phyloP scores from a whole-genome alignment of 2,113 vertebrate species.

The Melanerpes formicivorus region DNA sequence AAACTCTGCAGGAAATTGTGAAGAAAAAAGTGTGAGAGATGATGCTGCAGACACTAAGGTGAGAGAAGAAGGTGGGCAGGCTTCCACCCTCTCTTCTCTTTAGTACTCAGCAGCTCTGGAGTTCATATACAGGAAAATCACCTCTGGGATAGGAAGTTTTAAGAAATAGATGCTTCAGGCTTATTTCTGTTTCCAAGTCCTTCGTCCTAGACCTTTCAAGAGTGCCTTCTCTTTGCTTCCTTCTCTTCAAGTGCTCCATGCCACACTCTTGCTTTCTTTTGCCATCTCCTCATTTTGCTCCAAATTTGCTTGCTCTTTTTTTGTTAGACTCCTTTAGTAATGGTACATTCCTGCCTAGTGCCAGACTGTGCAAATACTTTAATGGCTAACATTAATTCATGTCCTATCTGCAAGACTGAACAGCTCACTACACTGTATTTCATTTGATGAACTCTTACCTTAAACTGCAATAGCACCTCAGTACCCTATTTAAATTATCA shows the following conservation, averaged over 20 bases:
- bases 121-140: not conserved
- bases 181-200: not conserved
- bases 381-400: not conserved
- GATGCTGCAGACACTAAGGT: not conserved
- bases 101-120: too few species aligned
- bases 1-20: not conserved
- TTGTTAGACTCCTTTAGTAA: not conserved
- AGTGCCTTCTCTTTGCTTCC: not conserved
- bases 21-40: not conserved
- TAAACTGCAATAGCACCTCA: not conserved
- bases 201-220: not conserved
- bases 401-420: not conserved
- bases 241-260: not conserved
- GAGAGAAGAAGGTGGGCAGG: not conserved
- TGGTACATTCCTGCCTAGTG: not conserved
- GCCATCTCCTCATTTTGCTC: not conserved
- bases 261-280: not conserved
- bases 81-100: too few species aligned
- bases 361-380: not conserved
- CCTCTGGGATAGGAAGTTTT: not conserved
- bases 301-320: not conserved
- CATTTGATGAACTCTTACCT: not conserved
- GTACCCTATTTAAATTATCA: not conserved
- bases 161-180: not conserved
- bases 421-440: not conserved